These are phyloP conservation scores for Eurois occulta DNA, from an alignment of 2,888 invertebrate genomes.

Conservation along the genomic window DNA sequence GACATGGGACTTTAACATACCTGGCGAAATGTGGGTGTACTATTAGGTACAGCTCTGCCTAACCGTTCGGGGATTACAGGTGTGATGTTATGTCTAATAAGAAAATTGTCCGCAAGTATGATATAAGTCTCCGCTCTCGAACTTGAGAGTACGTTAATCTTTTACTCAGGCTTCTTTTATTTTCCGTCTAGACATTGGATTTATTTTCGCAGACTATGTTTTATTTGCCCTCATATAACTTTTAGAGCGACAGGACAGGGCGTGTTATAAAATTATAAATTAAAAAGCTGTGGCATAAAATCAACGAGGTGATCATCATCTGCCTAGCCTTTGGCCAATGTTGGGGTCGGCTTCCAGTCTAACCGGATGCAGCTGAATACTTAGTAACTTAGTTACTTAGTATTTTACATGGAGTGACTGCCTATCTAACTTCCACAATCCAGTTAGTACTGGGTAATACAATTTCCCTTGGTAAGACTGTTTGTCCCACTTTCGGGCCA, in stretches of 20 bases:
- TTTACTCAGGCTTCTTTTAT: background rate
- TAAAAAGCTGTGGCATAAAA: background rate
- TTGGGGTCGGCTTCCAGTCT: background rate
- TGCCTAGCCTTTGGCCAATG: too few relatives aligned
- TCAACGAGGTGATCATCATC: background rate
- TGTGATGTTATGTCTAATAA: background rate
- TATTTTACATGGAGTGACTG: too few relatives aligned
- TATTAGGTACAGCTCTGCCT: background rate
- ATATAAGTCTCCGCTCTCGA: too few relatives aligned
- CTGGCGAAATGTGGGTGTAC: background rate
- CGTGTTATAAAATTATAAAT: background rate
- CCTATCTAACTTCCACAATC: too few relatives aligned
- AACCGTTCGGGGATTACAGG: background rate
- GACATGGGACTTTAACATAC: background rate
- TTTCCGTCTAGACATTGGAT: slow-evolving; percentile 12
- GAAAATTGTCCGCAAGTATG: background rate
- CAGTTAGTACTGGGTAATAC: too few relatives aligned
- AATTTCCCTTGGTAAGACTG: too few relatives aligned
- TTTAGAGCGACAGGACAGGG: background rate
- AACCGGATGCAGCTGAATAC: too few relatives aligned
- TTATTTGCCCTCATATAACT: background rate
- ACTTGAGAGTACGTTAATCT: background rate
- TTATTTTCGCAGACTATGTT: slow-evolving; percentile 6
- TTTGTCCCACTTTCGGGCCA: too few relatives aligned
- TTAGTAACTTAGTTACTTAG: too few relatives aligned